phyloP scores from a whole-genome alignment of 2,797 vertebrate species.

The Cyprinella venusta region DNA sequence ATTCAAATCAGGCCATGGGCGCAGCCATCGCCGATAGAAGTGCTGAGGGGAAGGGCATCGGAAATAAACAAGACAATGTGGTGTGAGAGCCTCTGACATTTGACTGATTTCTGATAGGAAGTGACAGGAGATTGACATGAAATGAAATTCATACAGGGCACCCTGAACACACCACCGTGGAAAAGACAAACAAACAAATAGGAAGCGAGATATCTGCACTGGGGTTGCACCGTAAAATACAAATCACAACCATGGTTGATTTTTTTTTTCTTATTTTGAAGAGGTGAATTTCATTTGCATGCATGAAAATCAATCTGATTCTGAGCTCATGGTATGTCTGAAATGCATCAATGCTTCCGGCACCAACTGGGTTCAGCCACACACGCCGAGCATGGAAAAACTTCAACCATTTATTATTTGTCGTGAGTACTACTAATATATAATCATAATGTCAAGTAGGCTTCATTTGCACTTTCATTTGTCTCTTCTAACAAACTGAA shows the following conservation, averaged over 20 bases:
- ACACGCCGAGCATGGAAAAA: slow-evolving; percentile 32
- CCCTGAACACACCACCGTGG: slow-evolving; percentile 73
- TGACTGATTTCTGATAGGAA: slow-evolving; percentile 82
- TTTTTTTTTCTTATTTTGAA: slow-evolving; percentile 13
- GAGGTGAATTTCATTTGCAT: slow-evolving; percentile 59
- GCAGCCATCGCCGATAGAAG: slow-evolving; percentile 80
- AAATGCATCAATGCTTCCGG: slow-evolving; percentile 52
- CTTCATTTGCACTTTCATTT: background rate
- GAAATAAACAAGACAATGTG: slow-evolving; percentile 82
- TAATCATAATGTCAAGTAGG: slow-evolving; percentile 9
- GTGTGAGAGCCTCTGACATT: slow-evolving; percentile 79
- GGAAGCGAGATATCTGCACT: slow-evolving; percentile 50
- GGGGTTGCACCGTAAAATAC: slow-evolving; percentile 44
- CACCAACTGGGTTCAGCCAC: slow-evolving; percentile 42
- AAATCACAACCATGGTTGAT: slow-evolving; percentile 43
- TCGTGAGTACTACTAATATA: background rate
- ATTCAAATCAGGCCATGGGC: slow-evolving; percentile 80
- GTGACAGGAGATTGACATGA: slow-evolving; percentile 86
- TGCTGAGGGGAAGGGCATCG: slow-evolving; percentile 83
- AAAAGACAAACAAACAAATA: slow-evolving; percentile 70
- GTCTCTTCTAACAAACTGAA: background rate
- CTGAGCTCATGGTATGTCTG: slow-evolving; percentile 55
- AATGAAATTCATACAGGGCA: slow-evolving; percentile 85
- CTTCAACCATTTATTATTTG: slow-evolving; percentile 23
- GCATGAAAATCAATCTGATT: slow-evolving; percentile 54